Evolutionary conservation across 2,888 invertebrate genomes (phyloP).

Genomic region (Drosophila anceps): DNA sequence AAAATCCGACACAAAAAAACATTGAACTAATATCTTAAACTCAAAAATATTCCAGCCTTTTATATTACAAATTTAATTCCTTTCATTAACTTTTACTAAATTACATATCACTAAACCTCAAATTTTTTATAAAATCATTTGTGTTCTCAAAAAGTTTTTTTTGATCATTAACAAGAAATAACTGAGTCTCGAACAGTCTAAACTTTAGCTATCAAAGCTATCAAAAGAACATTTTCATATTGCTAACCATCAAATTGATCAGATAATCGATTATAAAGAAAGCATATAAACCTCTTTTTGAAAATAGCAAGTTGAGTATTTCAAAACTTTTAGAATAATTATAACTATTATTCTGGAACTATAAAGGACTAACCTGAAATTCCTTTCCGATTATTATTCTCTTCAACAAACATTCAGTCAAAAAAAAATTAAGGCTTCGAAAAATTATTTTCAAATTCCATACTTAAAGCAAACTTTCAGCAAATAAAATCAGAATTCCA

Average conservation of each 20-base stretch:
- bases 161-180: neutral
- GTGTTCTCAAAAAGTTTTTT: neutral
- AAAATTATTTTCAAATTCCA: neutral
- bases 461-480: neutral
- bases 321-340: neutral
- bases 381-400: neutral
- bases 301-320: neutral
- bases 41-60: neutral
- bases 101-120: rapidly evolving
- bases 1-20: neutral
- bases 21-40: neutral
- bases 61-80: neutral
- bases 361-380: neutral
- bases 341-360: neutral
- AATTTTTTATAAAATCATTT: neutral
- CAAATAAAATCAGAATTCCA: neutral
- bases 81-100: neutral
- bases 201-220: neutral
- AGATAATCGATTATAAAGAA: neutral
- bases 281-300: neutral
- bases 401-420: neutral
- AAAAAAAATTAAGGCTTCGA: neutral
- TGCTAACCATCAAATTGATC: neutral
- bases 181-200: neutral
- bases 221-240: neutral